A percentile compares a stretch with the other conserved stretches of the same genome.
These are phyloP conservation scores for Mechanitis mazaeus DNA, from an alignment of 2,888 invertebrate species.

Conservation along the genomic window DNA sequence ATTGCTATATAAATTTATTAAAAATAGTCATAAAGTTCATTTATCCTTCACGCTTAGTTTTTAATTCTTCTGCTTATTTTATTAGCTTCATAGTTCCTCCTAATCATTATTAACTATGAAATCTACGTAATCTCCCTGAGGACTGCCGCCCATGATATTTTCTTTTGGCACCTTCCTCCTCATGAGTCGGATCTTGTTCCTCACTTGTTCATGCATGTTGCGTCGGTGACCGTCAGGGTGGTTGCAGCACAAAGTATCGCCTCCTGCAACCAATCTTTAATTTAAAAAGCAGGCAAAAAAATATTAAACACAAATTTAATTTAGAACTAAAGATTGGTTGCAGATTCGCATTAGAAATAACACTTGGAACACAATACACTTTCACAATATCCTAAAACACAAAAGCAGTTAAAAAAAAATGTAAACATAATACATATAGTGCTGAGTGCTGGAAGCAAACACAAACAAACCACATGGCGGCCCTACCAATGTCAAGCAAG, in stretches of 20 bases:
- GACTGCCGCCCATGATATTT: slow-evolving; percentile 49
- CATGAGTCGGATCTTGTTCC: slow-evolving; percentile 49
- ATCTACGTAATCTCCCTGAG: slow-evolving; percentile 59
- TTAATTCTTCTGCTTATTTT: too few relatives aligned
- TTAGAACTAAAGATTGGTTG: slow-evolving; percentile 22
- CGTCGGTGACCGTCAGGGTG: slow-evolving; percentile 59
- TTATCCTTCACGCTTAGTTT: too few relatives aligned
- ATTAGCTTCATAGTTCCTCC: not conserved
- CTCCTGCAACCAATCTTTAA: slow-evolving; percentile 68
- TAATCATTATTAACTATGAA: slow-evolving; percentile 69
- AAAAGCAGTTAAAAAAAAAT: not conserved
- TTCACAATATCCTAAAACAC: not conserved
- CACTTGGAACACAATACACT: not conserved
- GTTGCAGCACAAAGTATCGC: slow-evolving; percentile 52
- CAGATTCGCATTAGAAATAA: slow-evolving; percentile 12
- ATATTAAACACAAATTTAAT: slow-evolving; percentile 10
- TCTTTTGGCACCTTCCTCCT: slow-evolving; percentile 54
- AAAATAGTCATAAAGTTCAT: too few relatives aligned
- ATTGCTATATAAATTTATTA: too few relatives aligned
- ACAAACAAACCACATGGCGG: not conserved
- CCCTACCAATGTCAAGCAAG: slow-evolving; percentile 50
- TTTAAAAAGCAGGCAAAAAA: slow-evolving; percentile 34
- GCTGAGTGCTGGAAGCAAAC: slow-evolving; percentile 11
- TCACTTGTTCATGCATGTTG: slow-evolving; percentile 51
- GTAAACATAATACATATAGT: slow-evolving; percentile 6